Evolutionary conservation across 2,113 vertebrate genomes (phyloP).

Genomic region (Morphnarchus princeps): DNA sequence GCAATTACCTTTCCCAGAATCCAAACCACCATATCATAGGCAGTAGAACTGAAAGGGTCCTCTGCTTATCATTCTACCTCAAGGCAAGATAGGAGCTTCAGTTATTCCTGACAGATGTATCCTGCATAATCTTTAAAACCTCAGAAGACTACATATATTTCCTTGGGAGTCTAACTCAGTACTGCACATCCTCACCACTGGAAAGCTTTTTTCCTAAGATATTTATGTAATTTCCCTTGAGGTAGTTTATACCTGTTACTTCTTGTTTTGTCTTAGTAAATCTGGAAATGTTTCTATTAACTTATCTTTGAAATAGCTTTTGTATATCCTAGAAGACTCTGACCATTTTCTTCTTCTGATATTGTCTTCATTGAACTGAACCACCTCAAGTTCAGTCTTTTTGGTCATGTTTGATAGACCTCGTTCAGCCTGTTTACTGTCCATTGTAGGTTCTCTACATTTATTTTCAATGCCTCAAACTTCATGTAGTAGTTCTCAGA

Average conservation of each 20-base stretch:
- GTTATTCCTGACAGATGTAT: neutral
- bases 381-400: neutral
- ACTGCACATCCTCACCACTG: neutral
- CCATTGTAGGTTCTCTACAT: neutral
- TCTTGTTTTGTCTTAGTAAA: neutral
- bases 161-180: neutral
- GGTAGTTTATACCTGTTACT: neutral
- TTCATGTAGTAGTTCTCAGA: neutral
- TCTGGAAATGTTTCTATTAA: neutral
- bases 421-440: neutral
- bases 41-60: neutral
- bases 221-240: neutral
- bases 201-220: neutral
- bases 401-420: neutral
- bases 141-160: neutral
- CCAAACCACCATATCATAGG: neutral
- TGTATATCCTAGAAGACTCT: neutral
- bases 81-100: neutral
- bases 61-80: neutral
- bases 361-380: neutral
- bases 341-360: neutral
- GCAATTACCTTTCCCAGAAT: neutral
- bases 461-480: neutral
- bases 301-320: neutral
- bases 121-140: neutral